Evolutionary conservation across 2,113 vertebrate species (phyloP).

Genomic region (Anolis sagrei): DNA sequence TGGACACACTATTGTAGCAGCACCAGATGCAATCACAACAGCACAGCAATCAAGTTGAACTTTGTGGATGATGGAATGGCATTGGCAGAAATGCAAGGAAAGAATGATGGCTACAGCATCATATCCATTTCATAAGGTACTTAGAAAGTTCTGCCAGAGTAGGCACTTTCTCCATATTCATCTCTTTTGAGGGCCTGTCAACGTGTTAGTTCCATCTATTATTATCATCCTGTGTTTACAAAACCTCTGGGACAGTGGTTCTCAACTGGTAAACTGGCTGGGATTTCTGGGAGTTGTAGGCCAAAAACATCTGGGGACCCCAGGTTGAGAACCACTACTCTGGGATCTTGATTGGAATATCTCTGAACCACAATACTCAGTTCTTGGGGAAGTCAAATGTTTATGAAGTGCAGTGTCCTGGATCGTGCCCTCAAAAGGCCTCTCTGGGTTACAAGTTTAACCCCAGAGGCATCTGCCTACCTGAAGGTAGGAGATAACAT

Average conservation of each 20-base stretch:
- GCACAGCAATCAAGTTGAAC: too few species aligned
- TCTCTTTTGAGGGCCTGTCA: not conserved
- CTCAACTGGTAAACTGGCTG: too few species aligned
- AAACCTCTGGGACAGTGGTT: too few species aligned
- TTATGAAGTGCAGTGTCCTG: not conserved
- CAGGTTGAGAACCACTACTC: too few species aligned
- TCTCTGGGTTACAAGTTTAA: not conserved
- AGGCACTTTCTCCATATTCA: not conserved
- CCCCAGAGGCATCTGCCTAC: not conserved
- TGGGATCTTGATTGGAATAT: not conserved
- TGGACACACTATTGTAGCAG: too few species aligned
- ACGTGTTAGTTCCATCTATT: not conserved
- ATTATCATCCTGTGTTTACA: not conserved
- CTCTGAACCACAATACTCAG: not conserved
- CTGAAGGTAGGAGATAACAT: not conserved
- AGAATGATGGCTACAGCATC: too few species aligned
- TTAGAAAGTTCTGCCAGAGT: not conserved
- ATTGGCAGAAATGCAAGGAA: too few species aligned
- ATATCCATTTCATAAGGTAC: too few species aligned
- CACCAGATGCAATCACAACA: too few species aligned
- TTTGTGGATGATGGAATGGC: too few species aligned
- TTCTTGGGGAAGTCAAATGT: not conserved
- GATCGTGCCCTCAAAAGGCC: not conserved
- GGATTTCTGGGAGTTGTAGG: too few species aligned
- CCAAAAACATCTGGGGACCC: too few species aligned